Evolutionary conservation across 2,113 vertebrate genomes (phyloP).

Genomic region (Pseudopipra pipra): DNA sequence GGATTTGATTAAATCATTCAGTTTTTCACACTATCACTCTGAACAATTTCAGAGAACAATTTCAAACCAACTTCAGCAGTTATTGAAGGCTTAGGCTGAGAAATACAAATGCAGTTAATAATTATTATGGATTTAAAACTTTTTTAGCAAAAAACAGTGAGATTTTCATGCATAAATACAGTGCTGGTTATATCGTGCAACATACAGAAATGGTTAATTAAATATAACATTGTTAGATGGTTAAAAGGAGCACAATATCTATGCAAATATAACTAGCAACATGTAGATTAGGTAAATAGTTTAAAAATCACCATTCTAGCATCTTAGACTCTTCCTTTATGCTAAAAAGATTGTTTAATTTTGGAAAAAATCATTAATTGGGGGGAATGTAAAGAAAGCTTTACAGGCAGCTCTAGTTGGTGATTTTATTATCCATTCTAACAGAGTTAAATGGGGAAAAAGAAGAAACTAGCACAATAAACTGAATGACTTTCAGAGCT

Average conservation of each 20-base stretch:
- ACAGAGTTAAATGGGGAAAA: background rate
- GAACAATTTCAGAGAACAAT: background rate
- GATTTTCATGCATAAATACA: background rate
- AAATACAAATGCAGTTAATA: background rate
- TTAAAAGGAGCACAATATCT: background rate
- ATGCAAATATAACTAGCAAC: background rate
- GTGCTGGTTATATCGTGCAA: background rate
- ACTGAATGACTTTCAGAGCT: background rate
- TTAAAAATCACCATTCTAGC: background rate
- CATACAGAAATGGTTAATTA: background rate
- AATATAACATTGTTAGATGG: background rate
- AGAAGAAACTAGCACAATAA: background rate
- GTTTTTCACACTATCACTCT: background rate
- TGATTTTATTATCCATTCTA: background rate
- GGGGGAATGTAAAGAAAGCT: background rate
- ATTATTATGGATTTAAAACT: background rate
- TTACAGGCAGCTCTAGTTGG: background rate
- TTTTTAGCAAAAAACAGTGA: background rate
- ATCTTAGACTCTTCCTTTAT: background rate
- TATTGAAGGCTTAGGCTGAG: background rate
- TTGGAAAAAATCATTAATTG: background rate
- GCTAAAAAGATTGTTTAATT: background rate
- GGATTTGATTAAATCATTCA: background rate
- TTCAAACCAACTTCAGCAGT: background rate
- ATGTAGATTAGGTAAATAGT: background rate